Percentiles rank a stretch among this genome's conserved stretches.
Conservation (phyloP, 2,797 vertebrate genomes). For the Acrossocheilus fasciatus region DNA sequence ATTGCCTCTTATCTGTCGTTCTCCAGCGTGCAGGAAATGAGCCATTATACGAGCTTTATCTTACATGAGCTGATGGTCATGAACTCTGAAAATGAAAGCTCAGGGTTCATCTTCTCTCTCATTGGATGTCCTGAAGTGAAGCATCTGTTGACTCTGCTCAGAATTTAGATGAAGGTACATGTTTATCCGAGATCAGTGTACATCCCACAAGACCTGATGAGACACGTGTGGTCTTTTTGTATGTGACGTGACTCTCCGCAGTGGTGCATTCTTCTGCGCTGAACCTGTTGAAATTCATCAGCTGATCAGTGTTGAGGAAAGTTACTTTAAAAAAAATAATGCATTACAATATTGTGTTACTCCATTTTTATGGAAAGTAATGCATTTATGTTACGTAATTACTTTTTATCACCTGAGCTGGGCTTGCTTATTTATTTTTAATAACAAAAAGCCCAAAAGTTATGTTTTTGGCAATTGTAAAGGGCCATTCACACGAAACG, state of each 20-base stretch:
- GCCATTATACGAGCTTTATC: constrained; percentile 50
- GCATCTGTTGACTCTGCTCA: background rate
- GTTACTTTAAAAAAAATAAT: too few species aligned
- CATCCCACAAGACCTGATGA: background rate
- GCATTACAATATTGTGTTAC: too few species aligned
- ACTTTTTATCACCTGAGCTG: too few species aligned
- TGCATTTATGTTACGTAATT: too few species aligned
- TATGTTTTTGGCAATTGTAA: too few species aligned
- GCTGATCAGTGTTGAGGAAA: background rate
- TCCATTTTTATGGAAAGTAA: too few species aligned
- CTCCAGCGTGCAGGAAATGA: constrained; percentile 7
- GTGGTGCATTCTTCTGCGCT: background rate
- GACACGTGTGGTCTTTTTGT: background rate
- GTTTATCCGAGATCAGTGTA: background rate
- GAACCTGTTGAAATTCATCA: background rate
- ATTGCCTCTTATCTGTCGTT: background rate
- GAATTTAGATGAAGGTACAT: background rate
- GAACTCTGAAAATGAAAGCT: constrained; percentile 13
- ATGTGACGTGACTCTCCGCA: too few species aligned
- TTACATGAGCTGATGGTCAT: constrained; percentile 58
- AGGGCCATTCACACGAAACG: too few species aligned
- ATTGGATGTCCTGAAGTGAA: constrained; percentile 5
- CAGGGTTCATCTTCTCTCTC: constrained; percentile 13
- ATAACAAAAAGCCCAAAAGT: too few species aligned
- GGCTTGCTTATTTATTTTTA: too few species aligned